Evolutionary conservation across 2,113 vertebrate species (phyloP).

Genomic region (Coracopsis vasa): DNA sequence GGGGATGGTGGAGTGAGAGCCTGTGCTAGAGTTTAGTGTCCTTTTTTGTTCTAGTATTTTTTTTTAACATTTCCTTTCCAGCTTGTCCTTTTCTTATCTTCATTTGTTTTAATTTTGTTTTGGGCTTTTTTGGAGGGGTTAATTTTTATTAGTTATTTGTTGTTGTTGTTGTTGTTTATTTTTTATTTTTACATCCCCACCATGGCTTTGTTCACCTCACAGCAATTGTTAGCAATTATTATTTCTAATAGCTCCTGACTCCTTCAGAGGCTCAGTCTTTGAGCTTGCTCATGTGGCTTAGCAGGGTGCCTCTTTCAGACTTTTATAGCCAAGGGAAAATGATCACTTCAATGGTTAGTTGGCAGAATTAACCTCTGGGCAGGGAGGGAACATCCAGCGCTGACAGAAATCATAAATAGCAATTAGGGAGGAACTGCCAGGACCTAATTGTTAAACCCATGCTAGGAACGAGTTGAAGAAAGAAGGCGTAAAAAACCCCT

Average conservation of each 20-base stretch:
- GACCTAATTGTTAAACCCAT: not conserved
- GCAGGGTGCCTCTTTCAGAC: not conserved
- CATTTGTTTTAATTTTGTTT: not conserved
- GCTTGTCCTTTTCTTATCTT: not conserved
- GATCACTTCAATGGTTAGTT: not conserved
- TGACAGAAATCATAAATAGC: not conserved
- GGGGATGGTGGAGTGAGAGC: not conserved
- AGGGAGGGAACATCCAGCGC: not conserved
- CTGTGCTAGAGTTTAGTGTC: not conserved
- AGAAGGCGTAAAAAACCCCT: fast-evolving
- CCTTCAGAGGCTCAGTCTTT: not conserved
- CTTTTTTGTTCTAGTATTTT: not conserved
- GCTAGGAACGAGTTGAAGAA: not conserved
- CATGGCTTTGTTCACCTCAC: not conserved
- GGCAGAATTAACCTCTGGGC: not conserved
- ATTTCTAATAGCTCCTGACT: not conserved
- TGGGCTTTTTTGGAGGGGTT: not conserved
- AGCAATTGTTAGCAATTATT: not conserved
- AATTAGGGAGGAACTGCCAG: not conserved
- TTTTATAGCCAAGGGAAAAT: not conserved
- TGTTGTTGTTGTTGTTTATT: not conserved
- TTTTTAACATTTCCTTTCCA: not conserved
- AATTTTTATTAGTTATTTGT: not conserved
- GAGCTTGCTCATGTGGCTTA: not conserved
- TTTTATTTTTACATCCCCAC: not conserved